Evolutionary conservation across 2,888 invertebrate genomes (phyloP), one percentile per base, ranked within the genome.

Genomic region (Biston stratarius): DNA sequence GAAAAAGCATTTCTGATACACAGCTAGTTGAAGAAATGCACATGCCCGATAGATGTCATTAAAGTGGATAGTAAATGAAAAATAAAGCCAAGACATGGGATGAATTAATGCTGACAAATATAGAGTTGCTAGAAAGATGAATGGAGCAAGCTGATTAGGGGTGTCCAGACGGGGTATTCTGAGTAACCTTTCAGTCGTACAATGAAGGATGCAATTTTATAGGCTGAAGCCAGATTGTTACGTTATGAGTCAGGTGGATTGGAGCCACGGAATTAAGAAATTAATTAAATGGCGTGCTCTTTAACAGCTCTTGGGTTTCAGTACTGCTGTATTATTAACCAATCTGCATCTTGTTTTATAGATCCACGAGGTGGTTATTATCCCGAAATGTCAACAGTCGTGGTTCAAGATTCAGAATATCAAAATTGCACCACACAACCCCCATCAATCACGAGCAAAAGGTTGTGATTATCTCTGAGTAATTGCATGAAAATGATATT

Each of bases 391-490:
- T 81, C 82, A 82, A 65, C 74, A 71, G 74, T 74, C 76, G 79
- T 70, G 77, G 74, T 74, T 61, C 63, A 64, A 58, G 76, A 74
- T 77, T 75, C 72, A 72, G 76, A 74, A 77, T 79, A 79, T 67
- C 76, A 72, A 77, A 63, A 75, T 79, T 80, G 56, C 80, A 66
- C 76, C 78, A 80, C 73, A 61, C 74, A 78, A 77, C 79, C 75
- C 72, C 72, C 78, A 82, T 81, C 82, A 72, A 80, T 84, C 82
- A 84, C 63, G 53, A 66, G 64, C 61, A 74, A 71, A 74, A 78
- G 74, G 77, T 79, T 78, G 80, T 83, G 77, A 82, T 84, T 84
- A 84, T 72, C 77, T 74, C 76, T 76, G 79, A 81, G 79, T 79
- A 77, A 75, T 77, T 75, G 72, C 75, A 67, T 70, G 72, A 72